Conservation (phyloP, 2,797 vertebrate genomes). For the Phaenicophaeus curvirostris region DNA sequence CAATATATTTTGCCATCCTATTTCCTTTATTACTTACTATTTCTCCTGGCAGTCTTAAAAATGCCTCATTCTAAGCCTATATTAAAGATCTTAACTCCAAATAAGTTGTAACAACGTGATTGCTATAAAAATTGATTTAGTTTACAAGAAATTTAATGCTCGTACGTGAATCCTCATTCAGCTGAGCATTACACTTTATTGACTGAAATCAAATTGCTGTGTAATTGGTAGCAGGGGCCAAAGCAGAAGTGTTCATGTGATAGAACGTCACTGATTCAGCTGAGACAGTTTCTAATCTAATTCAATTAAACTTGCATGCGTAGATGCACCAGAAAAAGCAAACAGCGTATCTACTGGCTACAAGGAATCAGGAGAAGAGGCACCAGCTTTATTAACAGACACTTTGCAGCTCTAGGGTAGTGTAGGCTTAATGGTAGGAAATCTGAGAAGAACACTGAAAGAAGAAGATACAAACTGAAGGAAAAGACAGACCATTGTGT, state of each 20-base stretch:
- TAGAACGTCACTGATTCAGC: neutral
- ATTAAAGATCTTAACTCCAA: neutral
- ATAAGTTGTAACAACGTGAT: neutral
- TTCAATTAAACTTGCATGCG: neutral
- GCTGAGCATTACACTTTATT: neutral
- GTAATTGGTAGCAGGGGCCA: neutral
- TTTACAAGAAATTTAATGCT: neutral
- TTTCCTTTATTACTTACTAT: slow-evolving; percentile 33
- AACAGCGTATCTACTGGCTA: fast-evolving
- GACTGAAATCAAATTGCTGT: neutral
- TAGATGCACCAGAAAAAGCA: neutral
- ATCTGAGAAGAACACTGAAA: neutral
- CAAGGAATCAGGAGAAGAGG: neutral
- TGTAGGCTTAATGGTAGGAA: neutral
- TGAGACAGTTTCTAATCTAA: neutral
- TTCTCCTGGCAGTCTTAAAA: slow-evolving; percentile 4
- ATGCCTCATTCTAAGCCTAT: neutral
- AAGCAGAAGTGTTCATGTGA: neutral
- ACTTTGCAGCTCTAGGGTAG: neutral
- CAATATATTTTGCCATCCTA: neutral
- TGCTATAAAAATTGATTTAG: neutral
- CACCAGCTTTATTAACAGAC: neutral
- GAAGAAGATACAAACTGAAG: neutral
- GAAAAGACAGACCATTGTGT: neutral
- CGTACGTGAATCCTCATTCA: neutral